A percentile compares a stretch with the other conserved stretches of the same genome.
These are phyloP conservation scores for Netelia inedita DNA, from an alignment of 2,888 invertebrate genomes.

Conservation along the genomic window DNA sequence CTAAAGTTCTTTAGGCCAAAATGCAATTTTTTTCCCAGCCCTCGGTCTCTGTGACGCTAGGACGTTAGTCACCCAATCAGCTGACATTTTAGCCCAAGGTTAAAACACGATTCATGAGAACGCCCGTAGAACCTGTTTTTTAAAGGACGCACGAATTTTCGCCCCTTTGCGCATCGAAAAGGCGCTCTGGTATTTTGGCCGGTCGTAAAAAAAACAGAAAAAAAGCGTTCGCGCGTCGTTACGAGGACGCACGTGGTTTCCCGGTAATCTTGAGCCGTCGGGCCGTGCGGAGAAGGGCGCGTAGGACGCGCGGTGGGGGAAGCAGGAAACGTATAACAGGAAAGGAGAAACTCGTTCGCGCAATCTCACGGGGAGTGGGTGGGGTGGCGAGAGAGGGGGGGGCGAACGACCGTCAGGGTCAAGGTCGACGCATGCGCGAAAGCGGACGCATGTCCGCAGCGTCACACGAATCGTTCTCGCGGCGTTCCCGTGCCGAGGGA, in stretches of 20 bases:
- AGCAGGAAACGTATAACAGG: slow-evolving; percentile 61
- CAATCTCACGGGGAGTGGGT: slow-evolving; percentile 59
- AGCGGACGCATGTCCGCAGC: slow-evolving; percentile 35
- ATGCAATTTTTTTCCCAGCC: too few relatives aligned
- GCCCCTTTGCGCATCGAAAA: too few relatives aligned
- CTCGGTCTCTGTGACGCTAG: too few relatives aligned
- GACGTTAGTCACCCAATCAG: too few relatives aligned
- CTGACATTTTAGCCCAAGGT: too few relatives aligned
- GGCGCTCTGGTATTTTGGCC: too few relatives aligned
- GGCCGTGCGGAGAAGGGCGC: not conserved
- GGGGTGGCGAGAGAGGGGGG: slow-evolving; percentile 16
- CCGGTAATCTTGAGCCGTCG: slow-evolving; percentile 22
- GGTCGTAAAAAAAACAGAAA: not conserved
- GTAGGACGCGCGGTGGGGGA: slow-evolving; percentile 24
- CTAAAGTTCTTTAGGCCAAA: too few relatives aligned
- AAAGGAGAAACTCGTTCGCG: slow-evolving; percentile 68
- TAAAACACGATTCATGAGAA: too few relatives aligned
- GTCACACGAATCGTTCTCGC: slow-evolving; percentile 50
- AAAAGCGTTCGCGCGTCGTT: not conserved
- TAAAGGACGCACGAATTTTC: too few relatives aligned
- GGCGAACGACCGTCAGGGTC: slow-evolving; percentile 68
- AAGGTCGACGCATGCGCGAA: slow-evolving; percentile 51
- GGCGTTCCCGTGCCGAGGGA: not conserved
- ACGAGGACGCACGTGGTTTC: slow-evolving; percentile 14
- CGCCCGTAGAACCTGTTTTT: too few relatives aligned